Conservation (phyloP, 2,888 invertebrate species). For the Cephus nigrinus region DNA sequence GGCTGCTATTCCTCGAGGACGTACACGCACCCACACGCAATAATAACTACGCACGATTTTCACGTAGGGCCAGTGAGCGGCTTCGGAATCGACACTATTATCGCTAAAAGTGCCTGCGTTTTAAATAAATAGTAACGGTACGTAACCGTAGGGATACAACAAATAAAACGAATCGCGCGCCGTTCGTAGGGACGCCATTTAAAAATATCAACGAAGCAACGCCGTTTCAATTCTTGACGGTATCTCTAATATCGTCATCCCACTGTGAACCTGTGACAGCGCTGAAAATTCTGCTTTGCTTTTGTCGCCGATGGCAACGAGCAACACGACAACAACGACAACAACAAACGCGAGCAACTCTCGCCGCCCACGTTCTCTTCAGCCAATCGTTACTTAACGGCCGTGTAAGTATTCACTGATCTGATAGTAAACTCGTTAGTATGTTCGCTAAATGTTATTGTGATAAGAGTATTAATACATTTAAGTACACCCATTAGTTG, state of each 20-base stretch:
- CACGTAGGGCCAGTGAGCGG: conserved; percentile 1
- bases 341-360: not conserved
- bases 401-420: conserved; percentile 8
- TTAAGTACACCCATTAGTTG: not conserved
- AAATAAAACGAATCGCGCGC: not conserved
- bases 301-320: conserved; percentile 1
- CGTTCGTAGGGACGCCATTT: not conserved
- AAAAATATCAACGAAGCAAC: not conserved
- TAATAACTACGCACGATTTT: not conserved
- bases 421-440: not conserved
- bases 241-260: not conserved
- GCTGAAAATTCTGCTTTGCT: not conserved
- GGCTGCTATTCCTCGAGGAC: conserved; percentile 3
- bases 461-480: not conserved
- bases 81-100: not conserved
- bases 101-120: not conserved
- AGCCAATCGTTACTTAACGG: conserved; percentile 3
- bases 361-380: not conserved
- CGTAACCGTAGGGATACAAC: not conserved
- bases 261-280: not conserved
- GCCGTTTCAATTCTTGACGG: not conserved
- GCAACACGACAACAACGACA: not conserved
- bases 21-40: conserved; percentile 20
- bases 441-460: not conserved
- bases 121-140: not conserved